Conservation (phyloP, 2,113 vertebrate genomes). For the Hemiprocne comata region DNA sequence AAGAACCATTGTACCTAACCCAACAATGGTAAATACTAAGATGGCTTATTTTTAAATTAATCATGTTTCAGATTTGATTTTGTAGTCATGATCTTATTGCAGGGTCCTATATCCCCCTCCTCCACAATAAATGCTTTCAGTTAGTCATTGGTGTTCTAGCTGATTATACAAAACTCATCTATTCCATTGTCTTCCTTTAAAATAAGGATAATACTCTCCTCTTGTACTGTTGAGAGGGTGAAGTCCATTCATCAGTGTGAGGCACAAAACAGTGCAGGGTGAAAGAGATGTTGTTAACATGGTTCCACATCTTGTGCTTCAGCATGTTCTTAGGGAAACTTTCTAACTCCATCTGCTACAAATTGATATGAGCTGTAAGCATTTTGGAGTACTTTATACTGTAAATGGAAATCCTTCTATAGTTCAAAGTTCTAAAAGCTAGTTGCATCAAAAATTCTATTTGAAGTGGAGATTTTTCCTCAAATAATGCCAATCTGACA, state of each 20-base stretch:
- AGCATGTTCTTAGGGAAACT: background rate
- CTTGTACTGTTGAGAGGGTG: background rate
- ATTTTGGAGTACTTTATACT: conserved; percentile 22
- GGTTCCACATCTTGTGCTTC: background rate
- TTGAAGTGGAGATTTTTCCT: conserved; percentile 49
- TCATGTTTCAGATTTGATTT: background rate
- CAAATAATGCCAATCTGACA: conserved; percentile 25
- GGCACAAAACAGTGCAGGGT: background rate
- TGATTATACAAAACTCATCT: background rate
- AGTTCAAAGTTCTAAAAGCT: conserved; percentile 24
- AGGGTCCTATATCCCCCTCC: background rate
- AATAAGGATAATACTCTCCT: background rate
- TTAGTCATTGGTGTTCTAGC: background rate
- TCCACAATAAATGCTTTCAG: background rate
- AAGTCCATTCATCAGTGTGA: background rate
- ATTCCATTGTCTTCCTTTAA: background rate
- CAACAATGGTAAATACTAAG: background rate
- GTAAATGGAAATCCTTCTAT: conserved; percentile 40
- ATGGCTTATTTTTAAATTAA: background rate
- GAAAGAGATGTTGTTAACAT: background rate
- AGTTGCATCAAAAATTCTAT: conserved; percentile 53
- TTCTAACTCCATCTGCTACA: conserved; percentile 43
- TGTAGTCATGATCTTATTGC: background rate
- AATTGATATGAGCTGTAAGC: conserved; percentile 16
- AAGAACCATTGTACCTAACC: background rate